Evolutionary conservation across 2,888 invertebrate genomes (phyloP).

Genomic region (Dysmachus trigonus): DNA sequence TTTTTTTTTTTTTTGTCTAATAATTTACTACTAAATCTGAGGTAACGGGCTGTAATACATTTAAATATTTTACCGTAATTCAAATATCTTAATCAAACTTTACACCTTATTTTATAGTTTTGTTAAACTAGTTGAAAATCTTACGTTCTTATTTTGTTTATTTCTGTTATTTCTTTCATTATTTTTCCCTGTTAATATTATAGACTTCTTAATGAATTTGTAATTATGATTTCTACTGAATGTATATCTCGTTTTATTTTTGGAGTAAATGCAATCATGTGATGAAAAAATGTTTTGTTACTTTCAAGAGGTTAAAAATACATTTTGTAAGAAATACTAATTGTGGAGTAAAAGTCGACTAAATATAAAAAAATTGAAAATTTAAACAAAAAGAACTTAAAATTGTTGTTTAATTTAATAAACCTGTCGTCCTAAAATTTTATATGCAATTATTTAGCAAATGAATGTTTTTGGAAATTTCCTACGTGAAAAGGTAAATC

Average conservation of each 20-base stretch:
- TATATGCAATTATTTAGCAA: not conserved
- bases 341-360: slow-evolving; percentile 32
- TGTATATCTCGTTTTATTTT: slow-evolving; percentile 10
- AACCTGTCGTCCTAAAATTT: not conserved
- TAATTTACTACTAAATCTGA: slow-evolving; percentile 47
- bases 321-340: slow-evolving; percentile 30
- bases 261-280: slow-evolving; percentile 4
- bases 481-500: not conserved
- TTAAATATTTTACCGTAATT: slow-evolving; percentile 32
- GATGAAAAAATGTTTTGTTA: slow-evolving; percentile 30
- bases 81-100: slow-evolving; percentile 30
- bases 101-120: slow-evolving; percentile 30
- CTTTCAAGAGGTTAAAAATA: slow-evolving; percentile 2
- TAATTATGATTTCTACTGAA: not conserved
- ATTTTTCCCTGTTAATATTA: not conserved
- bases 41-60: slow-evolving; percentile 50
- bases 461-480: not conserved
- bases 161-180: slow-evolving; percentile 25
- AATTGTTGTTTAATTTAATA: slow-evolving; percentile 11
- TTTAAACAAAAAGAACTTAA: slow-evolving; percentile 12
- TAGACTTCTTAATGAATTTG: slow-evolving; percentile 2
- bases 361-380: slow-evolving; percentile 28
- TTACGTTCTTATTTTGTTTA: slow-evolving; percentile 19
- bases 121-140: slow-evolving; percentile 1
- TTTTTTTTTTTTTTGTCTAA: slow-evolving; percentile 18